These are phyloP conservation scores for Aptenodytes forsteri DNA, from an alignment of 2,113 vertebrate genomes.

Conservation along the genomic window DNA sequence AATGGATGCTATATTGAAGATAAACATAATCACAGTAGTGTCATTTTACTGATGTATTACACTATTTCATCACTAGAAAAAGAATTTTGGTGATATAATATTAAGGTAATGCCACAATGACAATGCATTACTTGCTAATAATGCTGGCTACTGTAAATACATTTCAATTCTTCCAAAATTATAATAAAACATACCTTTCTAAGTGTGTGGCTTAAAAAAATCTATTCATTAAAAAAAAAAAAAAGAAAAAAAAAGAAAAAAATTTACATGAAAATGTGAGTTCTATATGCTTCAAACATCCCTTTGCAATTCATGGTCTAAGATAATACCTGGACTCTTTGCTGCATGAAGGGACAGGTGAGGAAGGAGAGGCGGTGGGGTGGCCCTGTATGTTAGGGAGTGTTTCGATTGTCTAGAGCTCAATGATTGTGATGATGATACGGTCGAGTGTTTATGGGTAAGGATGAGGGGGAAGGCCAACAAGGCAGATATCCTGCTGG, in stretches of 20 bases:
- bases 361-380: too few relatives aligned
- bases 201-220: background rate
- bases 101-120: background rate
- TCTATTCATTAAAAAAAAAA: background rate
- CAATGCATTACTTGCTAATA: background rate
- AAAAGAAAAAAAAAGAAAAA: background rate
- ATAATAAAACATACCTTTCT: background rate
- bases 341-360: background rate
- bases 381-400: too few relatives aligned
- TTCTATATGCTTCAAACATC: background rate
- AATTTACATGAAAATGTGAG: background rate
- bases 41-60: background rate
- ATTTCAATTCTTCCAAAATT: background rate
- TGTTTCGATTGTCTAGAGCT: too few relatives aligned
- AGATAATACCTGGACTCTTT: background rate
- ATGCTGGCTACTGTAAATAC: background rate
- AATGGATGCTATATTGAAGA: background rate
- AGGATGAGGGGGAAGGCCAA: too few relatives aligned
- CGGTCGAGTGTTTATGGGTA: too few relatives aligned
- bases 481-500: too few relatives aligned
- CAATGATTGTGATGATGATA: too few relatives aligned
- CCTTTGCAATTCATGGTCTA: background rate
- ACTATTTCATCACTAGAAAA: background rate
- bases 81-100: background rate
- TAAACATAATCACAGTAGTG: background rate